Base-by-base conservation (phyloP, 2,797 vertebrate species). In the Myotis myotis region DNA sequence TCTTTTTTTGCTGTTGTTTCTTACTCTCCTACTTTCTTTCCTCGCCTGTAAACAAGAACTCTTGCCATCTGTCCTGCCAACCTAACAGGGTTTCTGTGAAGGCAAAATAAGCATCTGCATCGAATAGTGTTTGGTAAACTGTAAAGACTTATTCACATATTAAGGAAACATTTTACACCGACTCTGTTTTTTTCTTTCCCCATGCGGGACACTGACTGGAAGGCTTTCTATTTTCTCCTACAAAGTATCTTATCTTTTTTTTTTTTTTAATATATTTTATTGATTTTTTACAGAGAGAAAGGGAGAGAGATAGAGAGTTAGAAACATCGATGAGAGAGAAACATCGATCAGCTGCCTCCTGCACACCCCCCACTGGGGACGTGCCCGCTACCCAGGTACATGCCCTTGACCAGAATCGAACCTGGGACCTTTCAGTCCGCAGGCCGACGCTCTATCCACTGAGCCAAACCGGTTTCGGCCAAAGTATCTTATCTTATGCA, bases 101-200 rank as follows among this genome's bases (percentile, higher is more conserved):
- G 86, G 41, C 53, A 95, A 93, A 94, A 79, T 82, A 96, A 94
- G 75, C 68, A 87, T 89, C 55, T 68, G 11, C 38, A 85, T 86
- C 47, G 68, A 86, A 38, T 2, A 89, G 66, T 91, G 64, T 66
- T 93, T 87, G 68, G 41, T 92, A 95, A 95, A 89, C 79, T 95
- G 75, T 68, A 76, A 92, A 91, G 10, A 74, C 47, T 68, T 87
- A 89, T 41, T 94, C 70, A 82, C 64, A 41, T 89, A 70, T 87
- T 91, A 86, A 19, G 51, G 38, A 33, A 38, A 62, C 28, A 83
- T 90, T 95, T 95, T 82, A 3, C 9, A 36, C n/a, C n/a, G 51
- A 8, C 36, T 92, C 53, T 66, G 82, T 10, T 75, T 74, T 86
- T 90, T 80, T 16, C n/a, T 92, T 79, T 85, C 13, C 22, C 25